Conservation (phyloP, 1,140 invertebrate species). For the Lethrus apterus region DNA sequence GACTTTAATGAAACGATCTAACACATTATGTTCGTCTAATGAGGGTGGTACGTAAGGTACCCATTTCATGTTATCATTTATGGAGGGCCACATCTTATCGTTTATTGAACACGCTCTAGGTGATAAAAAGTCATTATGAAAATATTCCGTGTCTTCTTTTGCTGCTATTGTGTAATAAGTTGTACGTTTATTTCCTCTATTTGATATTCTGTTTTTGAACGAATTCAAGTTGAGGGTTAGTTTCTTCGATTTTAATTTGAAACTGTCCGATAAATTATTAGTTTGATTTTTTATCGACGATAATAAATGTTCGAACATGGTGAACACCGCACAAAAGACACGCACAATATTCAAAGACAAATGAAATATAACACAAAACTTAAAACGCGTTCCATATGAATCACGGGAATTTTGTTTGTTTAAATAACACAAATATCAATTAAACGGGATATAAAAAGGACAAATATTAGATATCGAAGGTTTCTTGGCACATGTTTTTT, state of each 20-base stretch:
- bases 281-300: slow-evolving; percentile 43
- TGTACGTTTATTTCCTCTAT: slow-evolving; percentile 34
- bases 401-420: too few species aligned
- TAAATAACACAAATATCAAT: too few species aligned
- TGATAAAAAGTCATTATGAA: slow-evolving; percentile 37
- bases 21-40: slow-evolving; percentile 49
- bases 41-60: slow-evolving; percentile 36
- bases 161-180: slow-evolving; percentile 33
- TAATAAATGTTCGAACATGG: slow-evolving; percentile 50
- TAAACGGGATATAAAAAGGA: too few species aligned
- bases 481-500: too few species aligned
- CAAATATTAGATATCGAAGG: too few species aligned
- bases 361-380: too few species aligned
- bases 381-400: too few species aligned
- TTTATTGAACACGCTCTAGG: slow-evolving; percentile 38
- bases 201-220: slow-evolving; percentile 34
- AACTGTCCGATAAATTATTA: slow-evolving; percentile 42
- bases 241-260: slow-evolving; percentile 38
- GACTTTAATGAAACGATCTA: slow-evolving; percentile 60
- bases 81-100: slow-evolving; percentile 40
- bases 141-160: slow-evolving; percentile 31
- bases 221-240: slow-evolving; percentile 35
- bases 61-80: slow-evolving; percentile 43
- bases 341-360: too few species aligned
- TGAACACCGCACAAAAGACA: too few species aligned